Conservation (phyloP, 2,113 vertebrate genomes). For the Sporophila hypoxantha region DNA sequence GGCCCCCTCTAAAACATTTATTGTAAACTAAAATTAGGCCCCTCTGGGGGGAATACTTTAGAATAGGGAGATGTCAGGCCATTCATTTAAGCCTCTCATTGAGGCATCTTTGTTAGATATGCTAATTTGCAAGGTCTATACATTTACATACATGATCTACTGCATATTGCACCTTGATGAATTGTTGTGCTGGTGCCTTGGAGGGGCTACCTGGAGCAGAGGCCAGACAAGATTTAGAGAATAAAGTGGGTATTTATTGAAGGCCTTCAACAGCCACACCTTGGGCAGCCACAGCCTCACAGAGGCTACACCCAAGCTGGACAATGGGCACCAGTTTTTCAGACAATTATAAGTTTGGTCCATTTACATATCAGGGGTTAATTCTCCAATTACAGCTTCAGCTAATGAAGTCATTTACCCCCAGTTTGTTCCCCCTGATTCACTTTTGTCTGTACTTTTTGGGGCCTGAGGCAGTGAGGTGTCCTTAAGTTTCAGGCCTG, state of each 20-base stretch:
- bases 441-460: no score
- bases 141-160: accelerated
- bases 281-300: neutral
- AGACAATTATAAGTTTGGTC: no score
- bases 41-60: neutral
- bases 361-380: no score
- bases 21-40: neutral
- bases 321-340: no score
- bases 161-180: accelerated
- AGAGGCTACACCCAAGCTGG: no score
- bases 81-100: neutral
- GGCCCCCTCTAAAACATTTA: neutral
- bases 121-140: neutral
- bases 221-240: neutral
- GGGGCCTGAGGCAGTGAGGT: no score
- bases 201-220: accelerated
- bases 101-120: neutral
- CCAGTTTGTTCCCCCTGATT: no score
- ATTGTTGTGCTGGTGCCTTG: neutral
- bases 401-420: no score
- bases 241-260: neutral
- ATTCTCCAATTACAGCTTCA: no score
- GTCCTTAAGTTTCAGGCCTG: no score
- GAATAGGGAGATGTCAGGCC: neutral
- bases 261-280: neutral